Conservation (phyloP, 2,797 vertebrate species). For the Sebastolobus alascanus region DNA sequence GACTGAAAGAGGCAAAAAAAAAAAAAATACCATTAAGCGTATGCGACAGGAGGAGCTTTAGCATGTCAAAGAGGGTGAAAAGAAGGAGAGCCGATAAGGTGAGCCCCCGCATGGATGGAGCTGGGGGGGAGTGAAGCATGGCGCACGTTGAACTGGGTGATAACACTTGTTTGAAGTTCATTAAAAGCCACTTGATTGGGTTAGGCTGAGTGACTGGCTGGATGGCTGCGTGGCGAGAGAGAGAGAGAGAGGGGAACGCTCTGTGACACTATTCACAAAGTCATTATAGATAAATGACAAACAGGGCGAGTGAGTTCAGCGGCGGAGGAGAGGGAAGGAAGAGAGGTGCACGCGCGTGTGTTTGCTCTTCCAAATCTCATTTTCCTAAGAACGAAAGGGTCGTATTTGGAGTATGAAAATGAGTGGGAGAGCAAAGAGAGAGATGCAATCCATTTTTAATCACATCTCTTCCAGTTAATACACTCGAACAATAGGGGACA, state of each 20-base stretch:
- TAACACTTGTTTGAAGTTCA: slow-evolving; percentile 91
- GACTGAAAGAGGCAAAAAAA: slow-evolving; percentile 25
- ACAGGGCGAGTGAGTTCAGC: slow-evolving; percentile 73
- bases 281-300: slow-evolving; percentile 97
- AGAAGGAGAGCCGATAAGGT: slow-evolving; percentile 74
- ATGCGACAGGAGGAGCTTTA: slow-evolving; percentile 68
- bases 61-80: slow-evolving; percentile 70
- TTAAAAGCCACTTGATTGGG: slow-evolving; percentile 89
- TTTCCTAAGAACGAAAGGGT: slow-evolving; percentile 67
- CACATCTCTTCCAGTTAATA: slow-evolving; percentile 73
- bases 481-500: slow-evolving; percentile 68
- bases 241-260: slow-evolving; percentile 87
- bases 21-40: slow-evolving; percentile 47
- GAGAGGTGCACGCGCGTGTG: slow-evolving; percentile 53
- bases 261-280: slow-evolving; percentile 87
- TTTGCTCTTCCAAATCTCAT: slow-evolving; percentile 78
- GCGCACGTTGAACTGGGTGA: slow-evolving; percentile 70
- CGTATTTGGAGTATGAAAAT: slow-evolving; percentile 72
- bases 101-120: slow-evolving; percentile 61
- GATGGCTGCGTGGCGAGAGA: slow-evolving; percentile 67
- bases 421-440: slow-evolving; percentile 70
- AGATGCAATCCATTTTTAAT: slow-evolving; percentile 77
- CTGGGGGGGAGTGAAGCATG: slow-evolving; percentile 59
- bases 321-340: slow-evolving; percentile 69
- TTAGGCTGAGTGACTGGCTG: slow-evolving; percentile 87